A percentile compares a stretch with the other conserved stretches of the same genome.
Conservation (phyloP, 2,113 vertebrate species). For the Triplophysa tibetana region DNA sequence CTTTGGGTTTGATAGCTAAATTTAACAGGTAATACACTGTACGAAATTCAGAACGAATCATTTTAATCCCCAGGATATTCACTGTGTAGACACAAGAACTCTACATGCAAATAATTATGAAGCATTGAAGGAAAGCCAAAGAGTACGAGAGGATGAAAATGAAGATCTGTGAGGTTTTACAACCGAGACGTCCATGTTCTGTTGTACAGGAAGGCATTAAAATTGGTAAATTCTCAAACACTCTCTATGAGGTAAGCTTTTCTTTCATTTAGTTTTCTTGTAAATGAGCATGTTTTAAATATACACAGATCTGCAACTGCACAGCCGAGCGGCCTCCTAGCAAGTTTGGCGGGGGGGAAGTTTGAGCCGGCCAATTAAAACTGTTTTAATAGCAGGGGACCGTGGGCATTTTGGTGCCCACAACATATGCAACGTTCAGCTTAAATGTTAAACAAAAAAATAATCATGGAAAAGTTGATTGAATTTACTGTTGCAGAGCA, state of each 20-base stretch:
- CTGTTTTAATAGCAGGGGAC: neutral
- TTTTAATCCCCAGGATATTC: slow-evolving; percentile 43
- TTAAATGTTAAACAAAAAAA: neutral
- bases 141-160: neutral
- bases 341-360: neutral
- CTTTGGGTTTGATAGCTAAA: slow-evolving; percentile 40
- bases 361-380: neutral
- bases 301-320: neutral
- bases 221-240: no score
- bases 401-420: slow-evolving; percentile 12
- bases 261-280: neutral
- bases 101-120: slow-evolving; percentile 18
- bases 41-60: slow-evolving; percentile 36
- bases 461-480: neutral
- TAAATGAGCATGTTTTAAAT: neutral
- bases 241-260: neutral
- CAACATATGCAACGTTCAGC: neutral
- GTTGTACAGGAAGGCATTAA: no score
- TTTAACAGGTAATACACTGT: slow-evolving; percentile 47
- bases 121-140: slow-evolving; percentile 3
- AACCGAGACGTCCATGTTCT: neutral
- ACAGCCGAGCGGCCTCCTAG: neutral
- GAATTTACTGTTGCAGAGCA: neutral
- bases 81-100: slow-evolving; percentile 12
- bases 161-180: neutral